Base-by-base conservation (phyloP, 1,140 invertebrate species). In the Lineus longissimus region DNA sequence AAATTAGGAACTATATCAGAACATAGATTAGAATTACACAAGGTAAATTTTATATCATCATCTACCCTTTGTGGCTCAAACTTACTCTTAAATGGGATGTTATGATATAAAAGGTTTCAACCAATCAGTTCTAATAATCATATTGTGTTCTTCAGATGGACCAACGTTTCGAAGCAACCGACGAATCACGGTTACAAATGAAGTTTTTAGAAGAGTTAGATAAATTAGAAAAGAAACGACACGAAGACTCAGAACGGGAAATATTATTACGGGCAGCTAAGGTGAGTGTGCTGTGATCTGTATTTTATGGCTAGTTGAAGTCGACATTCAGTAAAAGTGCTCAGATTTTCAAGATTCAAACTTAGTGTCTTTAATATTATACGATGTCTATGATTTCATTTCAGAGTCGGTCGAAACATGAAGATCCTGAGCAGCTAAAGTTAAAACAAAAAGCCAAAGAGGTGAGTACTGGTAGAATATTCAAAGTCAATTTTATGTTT, bases 141-240 rank as follows among this genome's bases (percentile, higher is more conserved):
- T 36, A 15, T 29, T 61, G 69, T 51, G 4, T 19, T 6, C 9
- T 51, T 51, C 67, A 94, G 91, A 86, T 88, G 76, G 93, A 97
- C 83, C 83, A 87, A 30, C 86, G 90, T 59, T 97, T 95, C 77
- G 94, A 97, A 83, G 84, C 91, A 7, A 90, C 89, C 0, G 91
- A 93, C 78, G 95, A 98, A 84, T 91, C 96, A 2, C 91, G 93
- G 81, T 79, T 88, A 40, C 95, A 98, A 81, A 85, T 97, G 40
- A 95, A 95, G 81, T 98, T 98, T 83, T 82, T 98, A 29, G 94
- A 97, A 83, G 95, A 98, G 78, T 80, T 98, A 17, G 96, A 98
- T 78, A 89, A 90, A 74, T 87, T 95, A 23, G 95, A 98, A 81
- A 88, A 93, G 74, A 95, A 94, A 78, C 83, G 91, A 59, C 92